Evolutionary conservation across 2,888 invertebrate genomes (phyloP).

Genomic region (Parnassius mnemosyne): DNA sequence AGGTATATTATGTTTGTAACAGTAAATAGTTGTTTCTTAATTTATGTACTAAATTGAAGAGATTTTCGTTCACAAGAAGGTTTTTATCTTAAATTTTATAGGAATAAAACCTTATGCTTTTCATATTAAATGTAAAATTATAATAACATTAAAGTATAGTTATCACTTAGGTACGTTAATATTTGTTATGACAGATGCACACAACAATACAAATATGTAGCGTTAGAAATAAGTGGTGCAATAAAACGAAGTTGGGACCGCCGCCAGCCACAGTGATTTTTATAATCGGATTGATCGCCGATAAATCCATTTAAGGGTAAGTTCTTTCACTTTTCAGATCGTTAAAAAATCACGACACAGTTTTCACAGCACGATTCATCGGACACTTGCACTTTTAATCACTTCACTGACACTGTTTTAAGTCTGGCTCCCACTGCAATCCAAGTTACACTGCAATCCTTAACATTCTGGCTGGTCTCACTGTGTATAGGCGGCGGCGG

Average conservation of each 20-base stretch:
- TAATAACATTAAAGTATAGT: too few species aligned
- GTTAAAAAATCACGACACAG: slow-evolving; percentile 59
- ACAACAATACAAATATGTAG: slow-evolving; percentile 44
- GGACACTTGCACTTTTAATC: slow-evolving; percentile 46
- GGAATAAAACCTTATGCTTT: too few species aligned
- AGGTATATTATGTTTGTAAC: too few species aligned
- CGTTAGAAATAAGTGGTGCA: slow-evolving; percentile 73
- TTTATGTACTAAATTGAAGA: too few species aligned
- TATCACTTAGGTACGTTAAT: slow-evolving; percentile 4
- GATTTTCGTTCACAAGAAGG: too few species aligned
- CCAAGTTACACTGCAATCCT: slow-evolving; percentile 77
- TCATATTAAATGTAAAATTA: too few species aligned
- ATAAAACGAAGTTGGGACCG: slow-evolving; percentile 55
- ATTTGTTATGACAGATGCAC: slow-evolving; percentile 14
- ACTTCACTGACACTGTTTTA: slow-evolving; percentile 65
- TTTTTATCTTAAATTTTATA: too few species aligned
- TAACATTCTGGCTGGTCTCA: slow-evolving; percentile 44
- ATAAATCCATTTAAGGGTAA: slow-evolving; percentile 20
- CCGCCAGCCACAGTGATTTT: slow-evolving; percentile 66
- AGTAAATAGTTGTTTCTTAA: too few species aligned
- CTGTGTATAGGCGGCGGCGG: slow-evolving; percentile 66
- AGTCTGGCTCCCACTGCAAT: slow-evolving; percentile 73
- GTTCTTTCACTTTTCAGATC: slow-evolving; percentile 12
- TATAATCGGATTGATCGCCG: slow-evolving; percentile 20
- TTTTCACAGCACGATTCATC: slow-evolving; percentile 44